Percentiles rank a stretch among this genome's conserved stretches.
Conservation (phyloP, 2,113 vertebrate species). For the Neoarius graeffei region DNA sequence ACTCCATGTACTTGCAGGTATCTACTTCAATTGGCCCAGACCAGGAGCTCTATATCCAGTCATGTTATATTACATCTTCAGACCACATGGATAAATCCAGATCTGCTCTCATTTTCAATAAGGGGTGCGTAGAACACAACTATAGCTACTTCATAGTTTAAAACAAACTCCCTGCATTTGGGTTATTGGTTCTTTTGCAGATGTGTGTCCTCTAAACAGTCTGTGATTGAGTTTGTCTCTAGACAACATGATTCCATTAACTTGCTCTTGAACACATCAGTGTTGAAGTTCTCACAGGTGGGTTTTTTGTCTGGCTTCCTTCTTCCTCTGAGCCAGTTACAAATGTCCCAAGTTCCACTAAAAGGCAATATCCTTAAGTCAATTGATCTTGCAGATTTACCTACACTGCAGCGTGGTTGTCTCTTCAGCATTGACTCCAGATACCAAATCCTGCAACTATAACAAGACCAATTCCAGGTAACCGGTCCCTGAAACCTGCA, state of each 20-base stretch:
- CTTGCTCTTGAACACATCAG: constrained; percentile 59
- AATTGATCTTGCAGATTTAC: constrained; percentile 53
- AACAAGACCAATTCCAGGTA: constrained; percentile 61
- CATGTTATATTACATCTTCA: constrained; percentile 63
- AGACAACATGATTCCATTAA: constrained; percentile 50
- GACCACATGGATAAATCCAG: constrained; percentile 50
- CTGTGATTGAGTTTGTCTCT: constrained; percentile 53
- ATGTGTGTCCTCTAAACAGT: constrained; percentile 58
- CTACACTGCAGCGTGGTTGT: constrained; percentile 64
- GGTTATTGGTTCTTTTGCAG: constrained; percentile 41
- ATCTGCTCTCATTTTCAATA: constrained; percentile 62
- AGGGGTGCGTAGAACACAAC: constrained; percentile 58
- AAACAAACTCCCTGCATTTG: background rate
- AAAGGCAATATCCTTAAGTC: background rate
- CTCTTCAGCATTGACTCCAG: constrained; percentile 46
- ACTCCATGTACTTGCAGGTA: constrained; percentile 61
- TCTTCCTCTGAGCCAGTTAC: background rate
- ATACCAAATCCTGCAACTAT: constrained; percentile 69
- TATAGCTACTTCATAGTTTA: background rate
- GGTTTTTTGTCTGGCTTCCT: background rate
- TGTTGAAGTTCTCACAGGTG: constrained; percentile 58
- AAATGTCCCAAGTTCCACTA: background rate
- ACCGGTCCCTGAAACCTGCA: background rate
- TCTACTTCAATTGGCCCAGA: constrained; percentile 38
- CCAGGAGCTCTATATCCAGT: constrained; percentile 63